phyloP scores from a whole-genome alignment of 37 sponge, comb jelly and placozoan species.

The Axinella damicornis region DNA sequence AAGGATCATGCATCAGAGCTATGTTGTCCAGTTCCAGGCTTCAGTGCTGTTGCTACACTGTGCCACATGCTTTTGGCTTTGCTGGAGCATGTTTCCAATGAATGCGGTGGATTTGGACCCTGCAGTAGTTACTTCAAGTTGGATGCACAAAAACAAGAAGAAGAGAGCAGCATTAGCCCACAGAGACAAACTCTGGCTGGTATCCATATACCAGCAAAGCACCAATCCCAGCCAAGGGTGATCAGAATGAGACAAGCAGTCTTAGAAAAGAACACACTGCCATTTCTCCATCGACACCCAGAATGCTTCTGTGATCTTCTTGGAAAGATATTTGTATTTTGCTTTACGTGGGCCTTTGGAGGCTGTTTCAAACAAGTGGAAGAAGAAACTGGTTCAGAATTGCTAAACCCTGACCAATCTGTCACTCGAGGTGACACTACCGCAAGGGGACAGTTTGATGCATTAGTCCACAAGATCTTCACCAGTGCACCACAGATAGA shows the following conservation, averaged over 20 bases:
- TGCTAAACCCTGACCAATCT: not conserved
- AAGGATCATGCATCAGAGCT: constrained; percentile 34
- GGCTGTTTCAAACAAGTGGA: constrained; percentile 55
- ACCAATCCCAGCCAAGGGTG: too few relatives aligned
- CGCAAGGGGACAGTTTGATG: constrained; percentile 68
- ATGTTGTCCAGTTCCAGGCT: constrained; percentile 24
- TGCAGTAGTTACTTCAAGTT: too few relatives aligned
- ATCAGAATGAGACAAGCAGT: too few relatives aligned
- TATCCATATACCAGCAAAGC: constrained; percentile 26
- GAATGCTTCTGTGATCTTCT: constrained; percentile 26
- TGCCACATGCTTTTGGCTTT: constrained; percentile 36
- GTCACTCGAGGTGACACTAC: constrained; percentile 52
- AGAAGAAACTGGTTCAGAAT: not conserved
- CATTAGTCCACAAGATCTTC: constrained; percentile 75
- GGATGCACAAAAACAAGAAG: not conserved
- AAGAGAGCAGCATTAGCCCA: not conserved
- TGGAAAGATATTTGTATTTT: constrained; percentile 64
- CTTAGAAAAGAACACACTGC: not conserved
- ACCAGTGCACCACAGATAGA: constrained; percentile 14
- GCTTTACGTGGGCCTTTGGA: constrained; percentile 80
- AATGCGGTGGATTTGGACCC: constrained; percentile 1
- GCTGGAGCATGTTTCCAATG: constrained; percentile 18
- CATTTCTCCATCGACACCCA: not conserved
- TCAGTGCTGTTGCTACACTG: constrained; percentile 52
- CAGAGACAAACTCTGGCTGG: constrained; percentile 10